Evolutionary conservation across 2,797 vertebrate species (phyloP).

Genomic region (Leptatherina wallacei): DNA sequence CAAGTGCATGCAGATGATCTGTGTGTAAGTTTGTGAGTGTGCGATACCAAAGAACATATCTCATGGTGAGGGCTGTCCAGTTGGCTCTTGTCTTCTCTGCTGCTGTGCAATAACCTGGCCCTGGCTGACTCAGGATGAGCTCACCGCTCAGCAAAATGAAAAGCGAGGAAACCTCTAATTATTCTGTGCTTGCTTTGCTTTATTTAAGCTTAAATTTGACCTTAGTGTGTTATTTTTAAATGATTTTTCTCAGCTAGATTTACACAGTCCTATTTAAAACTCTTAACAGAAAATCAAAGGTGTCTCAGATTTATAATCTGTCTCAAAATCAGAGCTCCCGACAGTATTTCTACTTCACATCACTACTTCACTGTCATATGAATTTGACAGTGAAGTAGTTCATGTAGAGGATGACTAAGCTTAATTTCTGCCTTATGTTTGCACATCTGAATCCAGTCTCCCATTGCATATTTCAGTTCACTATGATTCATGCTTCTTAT

Average conservation of each 20-base stretch:
- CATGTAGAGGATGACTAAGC: slow-evolving; percentile 43
- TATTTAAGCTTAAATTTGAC: neutral
- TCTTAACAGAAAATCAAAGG: neutral
- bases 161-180: slow-evolving; percentile 8
- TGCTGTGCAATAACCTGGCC: slow-evolving; percentile 23
- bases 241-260: neutral
- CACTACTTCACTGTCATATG: slow-evolving; percentile 19
- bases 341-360: neutral
- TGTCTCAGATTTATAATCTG: neutral
- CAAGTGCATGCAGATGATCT: neutral
- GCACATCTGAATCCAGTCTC: slow-evolving; percentile 36
- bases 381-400: slow-evolving; percentile 3
- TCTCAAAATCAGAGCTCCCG: neutral
- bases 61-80: slow-evolving; percentile 40
- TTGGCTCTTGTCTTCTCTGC: slow-evolving; percentile 51
- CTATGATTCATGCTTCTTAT: slow-evolving; percentile 53
- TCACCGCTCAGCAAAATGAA: slow-evolving; percentile 19
- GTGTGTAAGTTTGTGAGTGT: neutral
- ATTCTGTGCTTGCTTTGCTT: slow-evolving; percentile 9
- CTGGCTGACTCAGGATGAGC: slow-evolving; percentile 51
- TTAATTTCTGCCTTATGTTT: slow-evolving; percentile 45
- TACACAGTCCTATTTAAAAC: neutral
- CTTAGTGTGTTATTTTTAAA: neutral
- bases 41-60: slow-evolving; percentile 23
- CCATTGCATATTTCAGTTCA: slow-evolving; percentile 29